Evolutionary conservation across 2,888 invertebrate species (phyloP), one percentile per base, ranked within the genome.

Genomic region (Rosalia funebris): DNA sequence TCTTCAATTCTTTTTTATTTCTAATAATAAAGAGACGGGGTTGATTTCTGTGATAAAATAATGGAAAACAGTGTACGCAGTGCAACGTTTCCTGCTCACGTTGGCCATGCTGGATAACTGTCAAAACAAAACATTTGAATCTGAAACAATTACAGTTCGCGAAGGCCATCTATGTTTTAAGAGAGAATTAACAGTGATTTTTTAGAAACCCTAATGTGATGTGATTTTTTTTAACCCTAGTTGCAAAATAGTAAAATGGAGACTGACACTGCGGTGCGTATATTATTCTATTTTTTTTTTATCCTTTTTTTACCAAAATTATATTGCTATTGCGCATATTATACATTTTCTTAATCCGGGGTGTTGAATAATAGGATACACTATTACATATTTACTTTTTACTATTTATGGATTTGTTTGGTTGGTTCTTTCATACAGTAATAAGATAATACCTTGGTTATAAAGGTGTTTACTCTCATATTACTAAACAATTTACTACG

Each of bases 261-360:
- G 61, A 64, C 71, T 45, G 73, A 73, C 56, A 64, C 70, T 48
- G 73, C 73, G 71, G 73, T 73, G 63, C 56, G 73, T 73, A 73
- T 66, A 36, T 39, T 45, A 41, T 59, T 56, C 55, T 57, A 19
- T 60, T 45, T 34, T 39, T 53, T 25, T 36, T 42, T 45, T 37
- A 3, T 53, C n/a, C 12, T 7, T 52, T 25, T 39, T 20, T 31
- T n/a, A n/a, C n/a, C n/a, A n/a, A n/a, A n/a, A n/a, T n/a, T n/a
- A n/a, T n/a, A n/a, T n/a, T n/a, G n/a, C n/a, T n/a, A n/a, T n/a
- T n/a, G n/a, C n/a, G n/a, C n/a, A n/a, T n/a, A n/a, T n/a, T n/a
- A n/a, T n/a, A n/a, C n/a, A n/a, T n/a, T n/a, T n/a, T n/a, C n/a
- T n/a, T n/a, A n/a, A n/a, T n/a, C n/a, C n/a, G n/a, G n/a, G n/a